Percentiles rank a stretch among this genome's conserved stretches.
phyloP scores from a whole-genome alignment of 2,113 vertebrate genomes.

The Numida meleagris region DNA sequence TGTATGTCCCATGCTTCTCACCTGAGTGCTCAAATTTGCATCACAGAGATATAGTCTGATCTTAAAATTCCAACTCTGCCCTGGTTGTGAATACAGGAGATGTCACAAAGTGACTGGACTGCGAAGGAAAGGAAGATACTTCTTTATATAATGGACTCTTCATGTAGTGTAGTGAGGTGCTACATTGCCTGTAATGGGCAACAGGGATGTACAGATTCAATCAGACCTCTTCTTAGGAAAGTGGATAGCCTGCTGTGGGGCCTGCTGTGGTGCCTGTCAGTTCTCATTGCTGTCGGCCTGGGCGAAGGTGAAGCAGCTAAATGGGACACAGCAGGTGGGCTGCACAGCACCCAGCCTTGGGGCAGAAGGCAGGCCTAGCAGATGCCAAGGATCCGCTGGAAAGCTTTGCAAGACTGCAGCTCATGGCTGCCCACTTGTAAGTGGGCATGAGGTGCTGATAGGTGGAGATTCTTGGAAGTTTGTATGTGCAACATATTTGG shows the following conservation, averaged over 20 bases:
- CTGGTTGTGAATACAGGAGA: neutral
- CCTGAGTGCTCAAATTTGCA: neutral
- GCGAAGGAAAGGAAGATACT: neutral
- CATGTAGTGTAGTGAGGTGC: neutral
- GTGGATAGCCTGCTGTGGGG: neutral
- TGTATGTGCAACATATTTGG: neutral
- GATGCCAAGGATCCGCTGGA: neutral
- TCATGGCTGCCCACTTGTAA: neutral
- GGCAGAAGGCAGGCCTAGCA: neutral
- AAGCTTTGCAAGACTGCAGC: neutral
- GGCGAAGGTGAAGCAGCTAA: neutral
- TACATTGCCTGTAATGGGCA: neutral
- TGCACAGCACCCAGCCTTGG: no score
- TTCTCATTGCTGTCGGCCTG: neutral
- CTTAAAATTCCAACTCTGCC: neutral
- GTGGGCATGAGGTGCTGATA: neutral
- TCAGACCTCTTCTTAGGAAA: neutral
- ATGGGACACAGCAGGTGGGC: no score
- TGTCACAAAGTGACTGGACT: neutral
- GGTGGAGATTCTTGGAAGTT: neutral
- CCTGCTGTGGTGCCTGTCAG: fast-evolving
- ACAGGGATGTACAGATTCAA: neutral
- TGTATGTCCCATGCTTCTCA: neutral
- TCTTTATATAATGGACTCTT: neutral
- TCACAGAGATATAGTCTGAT: neutral